Percentiles rank a stretch among this genome's conserved stretches.
Evolutionary conservation across 2,888 invertebrate species (phyloP).

Genomic region (Noctua janthe): DNA sequence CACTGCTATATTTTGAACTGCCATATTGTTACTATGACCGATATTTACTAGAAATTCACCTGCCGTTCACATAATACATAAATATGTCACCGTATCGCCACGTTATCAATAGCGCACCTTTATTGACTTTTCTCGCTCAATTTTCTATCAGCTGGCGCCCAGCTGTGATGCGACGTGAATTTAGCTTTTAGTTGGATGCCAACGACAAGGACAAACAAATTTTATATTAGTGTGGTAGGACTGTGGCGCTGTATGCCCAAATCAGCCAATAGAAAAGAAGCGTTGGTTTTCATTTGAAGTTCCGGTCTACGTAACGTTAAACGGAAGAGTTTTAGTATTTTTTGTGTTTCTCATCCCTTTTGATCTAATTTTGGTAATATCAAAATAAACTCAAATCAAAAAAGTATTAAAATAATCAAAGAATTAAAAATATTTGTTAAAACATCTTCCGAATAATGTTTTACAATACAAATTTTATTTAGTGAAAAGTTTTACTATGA

Average conservation of each 20-base stretch:
- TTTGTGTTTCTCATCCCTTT: not conserved
- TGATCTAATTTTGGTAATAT: not conserved
- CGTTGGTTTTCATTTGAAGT: conserved; percentile 64
- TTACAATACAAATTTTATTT: not conserved
- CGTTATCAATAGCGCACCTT: conserved; percentile 77
- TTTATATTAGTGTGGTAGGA: conserved; percentile 62
- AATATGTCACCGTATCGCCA: conserved; percentile 70
- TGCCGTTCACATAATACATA: conserved; percentile 70
- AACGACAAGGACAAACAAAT: conserved; percentile 72
- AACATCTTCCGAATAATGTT: not conserved
- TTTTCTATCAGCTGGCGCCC: conserved; percentile 89
- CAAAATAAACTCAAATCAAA: not conserved
- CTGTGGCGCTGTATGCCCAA: conserved; percentile 67
- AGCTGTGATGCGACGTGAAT: conserved; percentile 85
- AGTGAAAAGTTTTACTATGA: fast-evolving
- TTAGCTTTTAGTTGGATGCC: conserved; percentile 73
- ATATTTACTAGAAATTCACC: conserved; percentile 69
- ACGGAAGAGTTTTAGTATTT: not conserved
- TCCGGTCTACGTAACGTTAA: conserved; percentile 70
- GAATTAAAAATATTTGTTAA: not conserved
- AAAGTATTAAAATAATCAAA: too few species aligned
- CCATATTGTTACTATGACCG: conserved; percentile 78
- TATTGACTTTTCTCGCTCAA: conserved; percentile 87
- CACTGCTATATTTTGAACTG: conserved; percentile 89
- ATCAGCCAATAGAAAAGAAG: conserved; percentile 79